Evolutionary conservation across 1,140 invertebrate species (phyloP), one percentile per base, ranked within the genome.

Genomic region (Hylyphantes graminicola): DNA sequence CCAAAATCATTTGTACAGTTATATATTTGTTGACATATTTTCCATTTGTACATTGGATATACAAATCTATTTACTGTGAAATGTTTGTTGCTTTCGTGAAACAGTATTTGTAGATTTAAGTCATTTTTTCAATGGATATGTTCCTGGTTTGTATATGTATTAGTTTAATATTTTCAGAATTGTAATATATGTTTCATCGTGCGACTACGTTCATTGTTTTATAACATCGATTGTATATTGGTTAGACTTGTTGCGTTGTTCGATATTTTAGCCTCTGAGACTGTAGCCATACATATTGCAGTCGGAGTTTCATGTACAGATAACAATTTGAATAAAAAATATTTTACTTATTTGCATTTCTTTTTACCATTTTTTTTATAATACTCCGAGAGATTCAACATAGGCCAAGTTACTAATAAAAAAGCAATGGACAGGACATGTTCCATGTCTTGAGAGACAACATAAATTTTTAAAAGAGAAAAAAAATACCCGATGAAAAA

Each of bases 71-170:
- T 12, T 59, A 59, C 54, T 53, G 19, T 53, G 54, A 70, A 53
- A n/a, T 10, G 15, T 17, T 4, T 70, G 19, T 48, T 35, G 35
- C 5, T 35, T 35, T 35, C 35, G 35, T 35, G 5, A 35, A 21
- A 74, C 72, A 74, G 72, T 74, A 74, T 74, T 74, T 74, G 72
- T 74, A 57, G 55, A 74, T 0, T 70, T 70, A 55, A 74, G 72
- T 74, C 72, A 74, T 74, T 74, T 74, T 74, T 57, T 21, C 21
- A 74, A 74, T 74, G 72, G 72, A 74, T 74, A 74, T 57, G 72
- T 74, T 74, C 72, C 72, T 74, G 48, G 51, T 12, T 74, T 74
- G 13, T 17, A 13, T 51, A 70, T 51, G 15, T 74, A 35, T 35
- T 35, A 35, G 35, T 35, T 35, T 35, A 35, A 35, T 55, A 74